Percentiles rank a stretch among this genome's conserved stretches.
Conservation (phyloP, 2,113 vertebrate genomes). For the Dolichotis patagonum region DNA sequence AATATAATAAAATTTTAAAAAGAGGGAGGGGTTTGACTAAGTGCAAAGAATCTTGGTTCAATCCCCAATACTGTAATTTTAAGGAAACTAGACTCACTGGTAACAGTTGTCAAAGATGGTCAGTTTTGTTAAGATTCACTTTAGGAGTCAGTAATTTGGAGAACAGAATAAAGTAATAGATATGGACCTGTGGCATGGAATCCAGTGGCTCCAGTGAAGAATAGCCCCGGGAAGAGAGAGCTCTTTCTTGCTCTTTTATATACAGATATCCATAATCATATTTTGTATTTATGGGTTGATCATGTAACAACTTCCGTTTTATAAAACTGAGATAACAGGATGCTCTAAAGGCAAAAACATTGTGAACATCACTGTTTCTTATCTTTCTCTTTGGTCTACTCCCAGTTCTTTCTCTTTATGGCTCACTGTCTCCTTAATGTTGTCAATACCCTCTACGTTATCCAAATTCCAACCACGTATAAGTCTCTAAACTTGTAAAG, state of each 20-base stretch:
- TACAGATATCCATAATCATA: background rate
- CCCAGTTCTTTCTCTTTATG: background rate
- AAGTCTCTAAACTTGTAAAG: background rate
- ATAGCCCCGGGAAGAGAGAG: background rate
- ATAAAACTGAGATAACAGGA: background rate
- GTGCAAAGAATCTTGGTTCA: background rate
- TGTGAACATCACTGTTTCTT: background rate
- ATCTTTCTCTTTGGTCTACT: background rate
- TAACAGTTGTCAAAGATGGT: background rate
- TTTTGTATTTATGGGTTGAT: background rate
- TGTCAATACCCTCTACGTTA: background rate
- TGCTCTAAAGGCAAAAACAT: background rate
- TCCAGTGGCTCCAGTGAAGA: background rate
- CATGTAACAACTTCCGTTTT: background rate
- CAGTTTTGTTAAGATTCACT: background rate
- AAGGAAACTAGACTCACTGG: background rate
- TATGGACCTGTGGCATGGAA: background rate
- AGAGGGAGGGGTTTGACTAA: background rate
- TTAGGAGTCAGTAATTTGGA: background rate
- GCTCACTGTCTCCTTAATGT: background rate
- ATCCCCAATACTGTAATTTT: background rate
- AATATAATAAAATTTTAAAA: background rate
- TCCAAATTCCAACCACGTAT: background rate
- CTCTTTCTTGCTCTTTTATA: background rate
- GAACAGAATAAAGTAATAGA: background rate